These are phyloP conservation scores for Halichoeres trimaculatus DNA, from an alignment of 2,113 vertebrate species.

Conservation along the genomic window DNA sequence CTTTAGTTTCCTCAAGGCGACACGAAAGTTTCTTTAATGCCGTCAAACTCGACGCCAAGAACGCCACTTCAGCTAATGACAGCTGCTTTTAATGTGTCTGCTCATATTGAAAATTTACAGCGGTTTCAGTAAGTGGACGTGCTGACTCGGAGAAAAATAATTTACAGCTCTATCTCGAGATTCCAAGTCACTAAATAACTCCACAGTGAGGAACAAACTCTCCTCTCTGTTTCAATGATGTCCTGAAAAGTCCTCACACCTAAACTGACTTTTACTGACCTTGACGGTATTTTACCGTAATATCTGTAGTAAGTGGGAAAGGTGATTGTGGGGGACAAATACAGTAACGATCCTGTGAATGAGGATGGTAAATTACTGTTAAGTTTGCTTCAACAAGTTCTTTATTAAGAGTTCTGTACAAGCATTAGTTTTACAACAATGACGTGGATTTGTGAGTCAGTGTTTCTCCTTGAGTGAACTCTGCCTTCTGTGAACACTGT, in stretches of 20 bases:
- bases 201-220: slow-evolving; percentile 39
- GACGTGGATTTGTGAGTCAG: no score
- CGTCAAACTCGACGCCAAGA: slow-evolving; percentile 48
- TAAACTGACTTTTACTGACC: no score
- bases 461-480: no score
- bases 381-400: no score
- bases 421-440: no score
- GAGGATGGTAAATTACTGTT: no score
- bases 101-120: slow-evolving; percentile 36
- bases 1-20: slow-evolving; percentile 4
- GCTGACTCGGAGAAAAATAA: slow-evolving; percentile 47
- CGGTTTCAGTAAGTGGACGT: slow-evolving; percentile 28
- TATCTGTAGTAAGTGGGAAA: no score
- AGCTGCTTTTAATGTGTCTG: slow-evolving; percentile 39
- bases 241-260: not conserved
- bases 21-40: slow-evolving; percentile 2
- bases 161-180: slow-evolving; percentile 40
- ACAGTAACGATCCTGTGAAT: no score
- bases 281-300: no score
- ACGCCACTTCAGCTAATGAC: slow-evolving; percentile 54
- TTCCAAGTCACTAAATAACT: slow-evolving; percentile 24
- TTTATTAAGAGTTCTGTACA: no score
- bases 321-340: no score
- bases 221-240: slow-evolving; percentile 11
- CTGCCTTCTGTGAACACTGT: no score